Evolutionary conservation across 2,888 invertebrate genomes (phyloP).

Genomic region (Lydus trimaculatus): DNA sequence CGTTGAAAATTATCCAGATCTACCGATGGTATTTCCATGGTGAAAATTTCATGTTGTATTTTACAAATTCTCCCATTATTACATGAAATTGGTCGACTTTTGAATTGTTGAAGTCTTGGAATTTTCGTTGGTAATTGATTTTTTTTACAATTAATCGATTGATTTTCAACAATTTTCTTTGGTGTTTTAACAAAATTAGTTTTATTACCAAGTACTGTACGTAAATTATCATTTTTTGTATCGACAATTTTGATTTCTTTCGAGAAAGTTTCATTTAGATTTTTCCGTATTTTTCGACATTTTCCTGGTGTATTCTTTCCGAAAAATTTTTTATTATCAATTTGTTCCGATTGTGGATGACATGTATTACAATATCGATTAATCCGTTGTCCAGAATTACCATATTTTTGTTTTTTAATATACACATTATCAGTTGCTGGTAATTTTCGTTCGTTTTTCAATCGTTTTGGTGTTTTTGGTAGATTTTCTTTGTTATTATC

Average conservation of each 20-base stretch:
- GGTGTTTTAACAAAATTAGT: not conserved
- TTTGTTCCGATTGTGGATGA: not conserved
- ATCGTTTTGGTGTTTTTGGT: not conserved
- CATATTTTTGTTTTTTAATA: not conserved
- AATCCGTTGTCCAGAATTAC: not conserved
- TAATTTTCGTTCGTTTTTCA: not conserved
- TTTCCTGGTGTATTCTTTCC: not conserved
- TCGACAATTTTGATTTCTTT: not conserved
- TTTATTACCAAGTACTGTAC: not conserved
- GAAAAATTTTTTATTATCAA: not conserved
- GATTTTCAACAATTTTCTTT: not conserved
- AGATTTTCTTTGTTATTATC: not conserved
- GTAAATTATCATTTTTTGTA: not conserved
- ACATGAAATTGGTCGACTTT: not conserved
- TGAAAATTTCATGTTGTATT: not conserved
- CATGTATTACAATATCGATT: conserved; percentile 1
- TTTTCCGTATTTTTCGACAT: not conserved
- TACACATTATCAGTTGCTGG: not conserved
- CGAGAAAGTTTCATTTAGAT: not conserved
- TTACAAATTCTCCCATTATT: not conserved
- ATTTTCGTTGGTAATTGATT: not conserved
- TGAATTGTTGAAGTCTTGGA: not conserved
- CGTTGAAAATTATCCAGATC: not conserved
- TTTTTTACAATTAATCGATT: not conserved
- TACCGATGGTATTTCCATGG: not conserved